Evolutionary conservation across 2,888 invertebrate species (phyloP).

Genomic region (Ypsolopha sequella): DNA sequence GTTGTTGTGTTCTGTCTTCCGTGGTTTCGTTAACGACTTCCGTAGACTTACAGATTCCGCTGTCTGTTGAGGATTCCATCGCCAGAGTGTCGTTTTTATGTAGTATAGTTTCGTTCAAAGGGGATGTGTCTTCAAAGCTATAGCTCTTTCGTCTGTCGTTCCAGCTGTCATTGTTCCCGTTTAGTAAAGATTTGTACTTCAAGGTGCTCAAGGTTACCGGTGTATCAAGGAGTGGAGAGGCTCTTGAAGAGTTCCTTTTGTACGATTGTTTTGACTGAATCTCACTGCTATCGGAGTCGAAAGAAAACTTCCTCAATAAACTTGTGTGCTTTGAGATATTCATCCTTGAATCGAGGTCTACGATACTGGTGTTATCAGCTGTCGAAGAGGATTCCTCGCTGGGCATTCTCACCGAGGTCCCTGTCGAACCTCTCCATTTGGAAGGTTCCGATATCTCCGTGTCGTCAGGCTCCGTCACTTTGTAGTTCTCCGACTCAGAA

Average conservation of each 20-base stretch:
- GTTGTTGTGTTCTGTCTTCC: slow-evolving; percentile 21
- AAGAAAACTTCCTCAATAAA: slow-evolving; percentile 40
- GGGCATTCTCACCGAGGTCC: slow-evolving; percentile 77
- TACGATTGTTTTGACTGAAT: slow-evolving; percentile 19
- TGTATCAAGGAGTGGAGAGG: slow-evolving; percentile 47
- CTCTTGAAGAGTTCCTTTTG: slow-evolving; percentile 29
- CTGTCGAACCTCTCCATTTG: slow-evolving; percentile 77
- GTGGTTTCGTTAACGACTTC: slow-evolving; percentile 68
- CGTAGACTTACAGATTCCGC: slow-evolving; percentile 80
- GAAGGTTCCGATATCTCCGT: slow-evolving; percentile 65
- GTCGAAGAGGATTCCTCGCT: slow-evolving; percentile 64
- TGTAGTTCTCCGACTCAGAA: slow-evolving; percentile 44
- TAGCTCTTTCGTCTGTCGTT: slow-evolving; percentile 82
- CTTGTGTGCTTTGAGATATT: slow-evolving; percentile 22
- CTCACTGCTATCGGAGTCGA: slow-evolving; percentile 48
- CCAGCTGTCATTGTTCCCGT: slow-evolving; percentile 73
- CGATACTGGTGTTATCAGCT: slow-evolving; percentile 55
- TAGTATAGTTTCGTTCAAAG: slow-evolving; percentile 36
- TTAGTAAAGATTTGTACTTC: slow-evolving; percentile 54
- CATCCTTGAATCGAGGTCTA: slow-evolving; percentile 45
- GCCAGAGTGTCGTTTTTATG: slow-evolving; percentile 60
- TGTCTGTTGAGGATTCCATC: slow-evolving; percentile 83
- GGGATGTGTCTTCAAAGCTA: slow-evolving; percentile 72
- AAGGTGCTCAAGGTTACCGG: slow-evolving; percentile 49
- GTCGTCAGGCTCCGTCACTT: slow-evolving; percentile 70